Evolutionary conservation across 2,797 vertebrate species (phyloP).

Genomic region (Ptychobarbus kaznakovi): DNA sequence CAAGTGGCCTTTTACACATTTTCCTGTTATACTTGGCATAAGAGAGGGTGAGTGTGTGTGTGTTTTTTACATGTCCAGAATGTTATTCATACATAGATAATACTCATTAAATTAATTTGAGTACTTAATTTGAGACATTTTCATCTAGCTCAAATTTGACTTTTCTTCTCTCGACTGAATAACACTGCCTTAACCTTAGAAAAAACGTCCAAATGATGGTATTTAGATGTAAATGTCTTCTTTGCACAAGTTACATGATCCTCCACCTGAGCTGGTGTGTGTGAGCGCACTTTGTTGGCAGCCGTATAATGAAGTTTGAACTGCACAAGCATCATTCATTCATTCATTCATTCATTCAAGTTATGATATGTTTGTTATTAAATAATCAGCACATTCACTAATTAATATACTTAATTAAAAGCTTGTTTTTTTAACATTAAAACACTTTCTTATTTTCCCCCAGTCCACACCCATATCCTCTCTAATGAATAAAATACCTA

Average conservation of each 20-base stretch:
- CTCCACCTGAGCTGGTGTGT: no score
- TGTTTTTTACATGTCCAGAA: background rate
- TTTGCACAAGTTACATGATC: no score
- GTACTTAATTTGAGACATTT: background rate
- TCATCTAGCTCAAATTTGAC: background rate
- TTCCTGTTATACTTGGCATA: slow-evolving; percentile 15
- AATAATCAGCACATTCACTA: background rate
- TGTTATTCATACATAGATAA: background rate
- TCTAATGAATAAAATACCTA: background rate
- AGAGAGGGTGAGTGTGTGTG: background rate
- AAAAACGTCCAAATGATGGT: no score
- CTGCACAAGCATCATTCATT: no score
- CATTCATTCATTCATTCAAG: no score
- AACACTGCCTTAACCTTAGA: background rate
- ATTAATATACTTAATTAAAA: background rate
- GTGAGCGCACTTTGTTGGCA: no score
- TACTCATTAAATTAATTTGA: background rate
- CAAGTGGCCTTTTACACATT: background rate
- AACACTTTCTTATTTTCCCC: background rate
- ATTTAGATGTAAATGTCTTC: no score
- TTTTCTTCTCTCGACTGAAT: background rate
- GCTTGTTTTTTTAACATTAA: slow-evolving; percentile 1
- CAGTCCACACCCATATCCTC: slow-evolving; percentile 13
- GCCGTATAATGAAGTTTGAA: no score
- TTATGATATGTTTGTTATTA: background rate